Evolutionary conservation across 1,140 invertebrate species (phyloP).

Genomic region (Lepidurus packardi): DNA sequence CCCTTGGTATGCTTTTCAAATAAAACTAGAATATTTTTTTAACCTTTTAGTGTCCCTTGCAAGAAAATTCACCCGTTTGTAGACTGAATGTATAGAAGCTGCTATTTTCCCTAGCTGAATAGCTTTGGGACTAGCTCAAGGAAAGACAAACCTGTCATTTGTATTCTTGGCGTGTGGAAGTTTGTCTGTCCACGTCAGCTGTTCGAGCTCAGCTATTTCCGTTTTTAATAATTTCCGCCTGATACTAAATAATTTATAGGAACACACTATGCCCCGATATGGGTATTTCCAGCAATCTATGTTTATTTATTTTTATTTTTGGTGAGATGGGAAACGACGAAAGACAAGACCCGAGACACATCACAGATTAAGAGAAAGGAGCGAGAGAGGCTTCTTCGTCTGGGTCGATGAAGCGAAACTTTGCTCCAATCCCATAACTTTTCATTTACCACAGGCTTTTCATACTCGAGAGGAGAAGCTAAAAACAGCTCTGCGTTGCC

Average conservation of each 20-base stretch:
- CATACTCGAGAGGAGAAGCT: not conserved
- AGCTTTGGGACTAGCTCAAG: not conserved
- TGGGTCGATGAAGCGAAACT: constrained; percentile 8
- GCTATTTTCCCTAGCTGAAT: not conserved
- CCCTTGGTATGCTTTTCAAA: no score
- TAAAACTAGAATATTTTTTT: no score
- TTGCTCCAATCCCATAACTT: constrained; percentile 16
- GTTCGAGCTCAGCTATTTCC: not conserved
- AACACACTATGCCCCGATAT: not conserved
- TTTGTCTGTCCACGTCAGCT: constrained; percentile 14
- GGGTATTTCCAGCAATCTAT: not conserved
- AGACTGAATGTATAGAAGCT: not conserved
- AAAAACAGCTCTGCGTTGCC: not conserved
- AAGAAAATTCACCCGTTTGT: no score
- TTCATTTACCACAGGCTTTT: constrained; percentile 19
- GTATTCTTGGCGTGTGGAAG: constrained; percentile 1
- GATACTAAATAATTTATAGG: constrained; percentile 12
- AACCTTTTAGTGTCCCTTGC: no score
- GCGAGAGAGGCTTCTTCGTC: not conserved
- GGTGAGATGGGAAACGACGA: no score
- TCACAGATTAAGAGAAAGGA: not conserved
- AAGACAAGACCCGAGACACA: not conserved
- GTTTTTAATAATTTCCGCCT: constrained; percentile 1
- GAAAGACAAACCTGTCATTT: not conserved
- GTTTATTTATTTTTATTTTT: no score